Evolutionary conservation across 64 coral and sea anemone species (phyloP), one percentile per base, ranked within the genome.

Genomic region (Montipora cactus): DNA sequence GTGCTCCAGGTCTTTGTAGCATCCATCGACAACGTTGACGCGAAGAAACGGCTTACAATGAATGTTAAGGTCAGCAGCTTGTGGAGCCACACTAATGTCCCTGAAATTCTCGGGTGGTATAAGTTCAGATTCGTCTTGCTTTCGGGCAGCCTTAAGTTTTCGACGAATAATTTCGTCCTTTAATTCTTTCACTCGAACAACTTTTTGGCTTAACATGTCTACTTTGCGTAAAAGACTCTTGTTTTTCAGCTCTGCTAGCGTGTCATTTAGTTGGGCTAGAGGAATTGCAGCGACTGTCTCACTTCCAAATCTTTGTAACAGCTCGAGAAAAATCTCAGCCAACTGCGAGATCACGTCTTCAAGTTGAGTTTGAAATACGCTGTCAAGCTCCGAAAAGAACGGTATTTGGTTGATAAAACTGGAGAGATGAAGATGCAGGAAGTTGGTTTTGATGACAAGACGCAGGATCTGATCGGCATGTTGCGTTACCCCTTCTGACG

Each of bases 1-100:
- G 64, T 98, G 94, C 15, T 95, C 81, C 21, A 92, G 76, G 62
- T 91, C 69, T 15, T 51, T 61, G 75, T 95, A 98, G 44, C 79
- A 61, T 14, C 75, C 79, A 37, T 87, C 67, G 5, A 98, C 87
- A 57, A 98, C 80, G 52, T 98, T 98, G 22, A 49, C 88, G 20
- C 96, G 90, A 45, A 98, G 87, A 49, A 98, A 98, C 21, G 91
- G 89, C 10, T 83, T 49, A 23, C 15, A 25, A 64, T 66, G 80
- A 62, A 62, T 37, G 9, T 82, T 44, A 0, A 82, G 7, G 25
- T 82, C 80, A 3, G 7, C 55, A 2, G 57, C 52, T 15, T 61
- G 3, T 4, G 80, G 80, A 61, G 64, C 53, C 0, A 82, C 58
- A 62, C 55, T 64, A 5, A 82, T 22, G 10, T 82, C 9, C 0